Evolutionary conservation across 2,113 vertebrate genomes (phyloP), one percentile per base, ranked within the genome.

Genomic region (Formicarius rufipectus): DNA sequence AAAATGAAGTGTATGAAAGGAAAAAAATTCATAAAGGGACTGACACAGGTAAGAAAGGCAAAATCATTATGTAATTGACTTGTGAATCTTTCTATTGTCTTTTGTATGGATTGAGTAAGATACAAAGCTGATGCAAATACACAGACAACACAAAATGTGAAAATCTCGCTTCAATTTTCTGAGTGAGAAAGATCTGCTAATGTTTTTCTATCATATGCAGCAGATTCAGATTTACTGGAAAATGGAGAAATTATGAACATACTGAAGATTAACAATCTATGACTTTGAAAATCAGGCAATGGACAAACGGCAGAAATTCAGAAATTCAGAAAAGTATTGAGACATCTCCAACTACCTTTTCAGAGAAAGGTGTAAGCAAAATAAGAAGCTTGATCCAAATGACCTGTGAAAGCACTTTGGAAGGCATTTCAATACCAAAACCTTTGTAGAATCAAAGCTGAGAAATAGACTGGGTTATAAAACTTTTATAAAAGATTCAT

Each of bases 401-500:
- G 91, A 96, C 92, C 85, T 96, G 24, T 95, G 73, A 93, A 91
- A 13, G 68, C 78, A 80, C 60, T 94, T 89, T 58, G 49, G 50
- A 94, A 95, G 91, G 39, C 49, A 91, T 82, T 79, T 94, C 72
- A 71, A 30, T 85, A 82, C n/a, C 87, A 73, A 85, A 95, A 80
- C 5, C 63, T 94, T 96, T 91, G 53, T 40, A 96, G 76, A 93
- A 92, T 94, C 87, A 94, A 84, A 60, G 73, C 45, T 94, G 49
- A 79, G 31, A 95, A 89, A 79, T n/a, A 90, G 71, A 28, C 83
- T 52, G 16, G 18, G 30, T 82, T 88, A 94, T 97, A 84, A 97
- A 96, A 91, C 8, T 95, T 96, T 94, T 92, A 95, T 89, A 64
- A 84, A 95, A 94, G 53, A 76, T 91, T 78, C 31, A 92, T 68